Percentiles rank a stretch among this genome's conserved stretches.
These are phyloP conservation scores for Cyprinodon diabolis DNA, from an alignment of 2,797 vertebrate species.

Conservation along the genomic window DNA sequence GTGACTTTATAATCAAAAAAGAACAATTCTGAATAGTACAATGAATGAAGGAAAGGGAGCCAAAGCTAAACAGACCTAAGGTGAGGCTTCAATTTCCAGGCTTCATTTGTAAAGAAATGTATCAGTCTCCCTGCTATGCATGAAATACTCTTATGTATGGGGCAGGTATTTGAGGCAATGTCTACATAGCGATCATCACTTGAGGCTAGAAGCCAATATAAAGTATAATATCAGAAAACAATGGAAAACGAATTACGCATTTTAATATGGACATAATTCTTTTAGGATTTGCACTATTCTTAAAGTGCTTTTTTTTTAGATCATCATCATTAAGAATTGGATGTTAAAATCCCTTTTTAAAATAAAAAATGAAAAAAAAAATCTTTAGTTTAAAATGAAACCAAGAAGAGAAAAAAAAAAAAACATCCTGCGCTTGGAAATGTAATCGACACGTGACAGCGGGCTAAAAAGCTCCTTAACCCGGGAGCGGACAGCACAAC, in stretches of 20 bases:
- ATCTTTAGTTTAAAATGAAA: conserved; percentile 5
- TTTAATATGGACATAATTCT: neutral
- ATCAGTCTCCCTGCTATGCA: conserved; percentile 68
- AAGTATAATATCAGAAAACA: conserved; percentile 7
- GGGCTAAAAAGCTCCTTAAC: conserved; percentile 75
- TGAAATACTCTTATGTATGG: conserved; percentile 33
- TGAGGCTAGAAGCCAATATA: conserved; percentile 24
- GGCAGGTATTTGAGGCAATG: conserved; percentile 28
- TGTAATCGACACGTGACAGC: conserved; percentile 66
- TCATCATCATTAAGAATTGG: neutral
- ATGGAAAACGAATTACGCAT: neutral
- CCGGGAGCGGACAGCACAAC: conserved; percentile 70
- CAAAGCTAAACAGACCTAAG: conserved; percentile 45
- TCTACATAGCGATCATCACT: conserved; percentile 35
- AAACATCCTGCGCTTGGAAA: conserved; percentile 41
- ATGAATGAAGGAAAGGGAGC: conserved; percentile 13
- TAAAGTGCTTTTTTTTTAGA: neutral
- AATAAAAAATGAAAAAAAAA: neutral
- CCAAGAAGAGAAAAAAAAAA: conserved; percentile 32
- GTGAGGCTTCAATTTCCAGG: conserved; percentile 64
- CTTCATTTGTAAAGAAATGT: conserved; percentile 73
- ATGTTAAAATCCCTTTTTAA: neutral
- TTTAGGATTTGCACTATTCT: neutral
- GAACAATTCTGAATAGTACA: neutral
- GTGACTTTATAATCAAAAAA: neutral